phyloP scores from a whole-genome alignment of 2,888 invertebrate species.

The Sinohyriopsis cumingii region DNA sequence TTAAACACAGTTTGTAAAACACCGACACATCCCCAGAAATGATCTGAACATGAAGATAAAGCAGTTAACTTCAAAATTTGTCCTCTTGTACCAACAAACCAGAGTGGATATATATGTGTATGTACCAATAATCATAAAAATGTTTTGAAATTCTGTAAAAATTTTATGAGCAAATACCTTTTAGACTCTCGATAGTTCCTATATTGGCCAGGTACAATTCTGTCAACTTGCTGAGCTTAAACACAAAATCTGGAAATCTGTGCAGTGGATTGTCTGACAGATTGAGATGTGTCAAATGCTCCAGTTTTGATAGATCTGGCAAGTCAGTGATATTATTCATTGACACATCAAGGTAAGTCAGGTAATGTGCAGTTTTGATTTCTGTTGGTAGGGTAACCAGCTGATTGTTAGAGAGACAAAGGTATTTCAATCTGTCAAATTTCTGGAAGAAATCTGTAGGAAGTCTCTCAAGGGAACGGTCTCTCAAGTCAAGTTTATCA shows the following conservation, averaged over 20 bases:
- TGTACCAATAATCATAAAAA: too few species aligned
- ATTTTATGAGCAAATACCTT: slow-evolving; percentile 20
- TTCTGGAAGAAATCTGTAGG: slow-evolving; percentile 32
- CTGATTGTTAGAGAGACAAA: slow-evolving; percentile 50
- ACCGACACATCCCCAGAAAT: too few species aligned
- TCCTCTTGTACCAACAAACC: too few species aligned
- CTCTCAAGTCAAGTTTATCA: slow-evolving; percentile 45
- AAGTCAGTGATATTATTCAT: slow-evolving; percentile 37
- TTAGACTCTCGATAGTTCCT: slow-evolving; percentile 37
- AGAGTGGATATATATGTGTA: too few species aligned
- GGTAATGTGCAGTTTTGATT: slow-evolving; percentile 12
- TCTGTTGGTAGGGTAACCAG: slow-evolving; percentile 36
- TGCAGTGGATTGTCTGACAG: slow-evolving; percentile 55
- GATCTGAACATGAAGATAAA: too few species aligned
- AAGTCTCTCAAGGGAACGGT: slow-evolving; percentile 42
- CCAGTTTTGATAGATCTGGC: slow-evolving; percentile 33
- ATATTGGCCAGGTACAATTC: slow-evolving; percentile 52
- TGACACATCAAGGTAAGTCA: slow-evolving; percentile 35
- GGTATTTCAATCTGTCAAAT: slow-evolving; percentile 24
- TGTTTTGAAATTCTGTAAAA: too few species aligned
- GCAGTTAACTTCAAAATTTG: too few species aligned
- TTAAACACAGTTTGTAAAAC: too few species aligned
- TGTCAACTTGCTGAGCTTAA: slow-evolving; percentile 34
- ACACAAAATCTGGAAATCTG: slow-evolving; percentile 38
- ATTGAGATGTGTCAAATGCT: slow-evolving; percentile 40